Percentiles rank a stretch among this genome's conserved stretches.
These are phyloP conservation scores for Mionectes olivaceus DNA, from an alignment of 2,797 vertebrate genomes.

Conservation along the genomic window DNA sequence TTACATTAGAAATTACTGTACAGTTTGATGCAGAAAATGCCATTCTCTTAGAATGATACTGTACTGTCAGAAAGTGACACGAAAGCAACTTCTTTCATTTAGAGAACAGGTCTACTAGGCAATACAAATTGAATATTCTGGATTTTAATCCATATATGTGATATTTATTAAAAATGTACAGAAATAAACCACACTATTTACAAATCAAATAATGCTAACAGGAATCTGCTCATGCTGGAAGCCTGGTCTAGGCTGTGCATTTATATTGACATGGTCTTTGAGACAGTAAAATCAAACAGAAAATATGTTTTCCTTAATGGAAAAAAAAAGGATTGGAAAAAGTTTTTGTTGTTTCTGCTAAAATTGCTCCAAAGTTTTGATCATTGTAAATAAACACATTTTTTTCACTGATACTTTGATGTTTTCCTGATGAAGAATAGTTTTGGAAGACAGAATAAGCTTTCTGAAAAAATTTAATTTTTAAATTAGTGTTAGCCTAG, in stretches of 20 bases:
- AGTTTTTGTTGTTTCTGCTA: neutral
- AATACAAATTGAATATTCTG: neutral
- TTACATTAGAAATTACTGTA: neutral
- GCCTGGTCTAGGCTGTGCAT: neutral
- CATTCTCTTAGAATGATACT: neutral
- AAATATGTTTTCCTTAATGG: neutral
- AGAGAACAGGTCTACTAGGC: neutral
- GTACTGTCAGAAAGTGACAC: neutral
- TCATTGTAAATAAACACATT: neutral
- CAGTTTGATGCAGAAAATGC: neutral
- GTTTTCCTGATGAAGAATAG: neutral
- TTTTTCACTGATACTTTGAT: neutral
- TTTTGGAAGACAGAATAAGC: neutral
- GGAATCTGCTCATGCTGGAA: neutral
- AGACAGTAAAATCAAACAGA: neutral
- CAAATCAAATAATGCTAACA: neutral
- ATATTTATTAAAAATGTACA: neutral
- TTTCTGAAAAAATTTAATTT: neutral
- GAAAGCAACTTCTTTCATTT: neutral
- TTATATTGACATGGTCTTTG: neutral
- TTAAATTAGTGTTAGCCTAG: neutral
- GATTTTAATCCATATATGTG: neutral
- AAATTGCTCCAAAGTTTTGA: neutral
- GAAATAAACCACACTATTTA: neutral
- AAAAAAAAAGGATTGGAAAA: neutral